phyloP scores from a whole-genome alignment of 35 echinoderm and acorn worm species.

The Anneissia japonica region DNA sequence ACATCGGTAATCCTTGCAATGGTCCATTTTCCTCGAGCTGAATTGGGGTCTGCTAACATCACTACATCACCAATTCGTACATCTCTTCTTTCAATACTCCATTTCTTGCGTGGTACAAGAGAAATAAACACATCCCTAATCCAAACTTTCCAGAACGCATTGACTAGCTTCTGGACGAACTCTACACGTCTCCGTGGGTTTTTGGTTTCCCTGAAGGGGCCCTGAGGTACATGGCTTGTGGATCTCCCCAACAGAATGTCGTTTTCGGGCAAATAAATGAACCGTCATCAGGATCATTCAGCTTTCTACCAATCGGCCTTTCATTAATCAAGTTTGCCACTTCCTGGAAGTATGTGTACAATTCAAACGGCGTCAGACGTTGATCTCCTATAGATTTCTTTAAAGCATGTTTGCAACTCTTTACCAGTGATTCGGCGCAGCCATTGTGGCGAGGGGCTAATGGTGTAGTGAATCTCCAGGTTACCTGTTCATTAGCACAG shows the following conservation, averaged over 20 bases:
- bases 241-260: background rate
- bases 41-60: background rate
- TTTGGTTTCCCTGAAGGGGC: background rate
- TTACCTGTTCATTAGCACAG: conserved; percentile 36
- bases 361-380: background rate
- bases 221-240: background rate
- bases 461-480: conserved; percentile 47
- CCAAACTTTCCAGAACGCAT: background rate
- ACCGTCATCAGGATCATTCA: background rate
- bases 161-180: background rate
- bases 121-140: background rate
- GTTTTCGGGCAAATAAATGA: background rate
- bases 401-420: conserved; percentile 49
- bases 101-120: background rate
- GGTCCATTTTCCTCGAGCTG: background rate
- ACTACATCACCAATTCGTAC: background rate
- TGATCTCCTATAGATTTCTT: background rate
- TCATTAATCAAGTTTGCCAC: background rate
- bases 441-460: conserved; percentile 59
- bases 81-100: background rate
- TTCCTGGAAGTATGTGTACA: background rate
- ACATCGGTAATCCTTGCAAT: background rate
- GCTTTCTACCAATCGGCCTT: background rate
- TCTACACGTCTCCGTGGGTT: background rate
- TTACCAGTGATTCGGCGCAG: conserved; percentile 50